Evolutionary conservation across 2,113 vertebrate genomes (phyloP).

Genomic region (Phalacrocorax pelagicus): DNA sequence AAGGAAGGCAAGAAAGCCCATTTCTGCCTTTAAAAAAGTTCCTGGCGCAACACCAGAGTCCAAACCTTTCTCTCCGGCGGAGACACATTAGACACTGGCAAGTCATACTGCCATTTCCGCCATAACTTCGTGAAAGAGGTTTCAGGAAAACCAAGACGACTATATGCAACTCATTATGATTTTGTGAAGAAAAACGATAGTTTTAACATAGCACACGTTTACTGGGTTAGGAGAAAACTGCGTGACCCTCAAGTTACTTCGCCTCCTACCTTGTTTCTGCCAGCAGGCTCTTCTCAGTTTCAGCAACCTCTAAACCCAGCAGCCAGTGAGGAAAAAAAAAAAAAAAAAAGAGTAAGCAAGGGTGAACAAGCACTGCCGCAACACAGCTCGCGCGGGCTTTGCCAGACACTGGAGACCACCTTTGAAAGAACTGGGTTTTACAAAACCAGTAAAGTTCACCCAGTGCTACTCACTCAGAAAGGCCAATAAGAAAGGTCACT

Average conservation of each 20-base stretch:
- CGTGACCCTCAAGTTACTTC: too few species aligned
- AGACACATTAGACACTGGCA: too few species aligned
- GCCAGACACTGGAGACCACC: background rate
- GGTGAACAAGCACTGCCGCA: fast-evolving
- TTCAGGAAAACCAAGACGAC: background rate
- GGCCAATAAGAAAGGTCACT: background rate
- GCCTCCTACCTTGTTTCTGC: background rate
- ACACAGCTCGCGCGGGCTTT: background rate
- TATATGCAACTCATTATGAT: fast-evolving
- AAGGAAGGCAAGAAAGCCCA: background rate
- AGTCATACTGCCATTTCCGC: background rate
- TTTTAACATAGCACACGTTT: background rate
- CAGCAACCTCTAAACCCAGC: background rate
- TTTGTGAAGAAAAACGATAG: fast-evolving
- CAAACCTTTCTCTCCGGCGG: background rate
- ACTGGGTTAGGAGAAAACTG: background rate
- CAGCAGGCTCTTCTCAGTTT: background rate
- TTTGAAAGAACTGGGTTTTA: background rate
- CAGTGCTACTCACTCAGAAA: background rate
- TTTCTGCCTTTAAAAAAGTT: background rate
- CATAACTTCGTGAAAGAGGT: fast-evolving
- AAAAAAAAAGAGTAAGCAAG: background rate
- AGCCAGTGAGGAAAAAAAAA: background rate
- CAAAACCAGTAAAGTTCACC: background rate
- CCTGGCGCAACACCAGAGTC: background rate